Conservation (phyloP, 2,113 vertebrate species). For the Periophthalmodon schlosseri region DNA sequence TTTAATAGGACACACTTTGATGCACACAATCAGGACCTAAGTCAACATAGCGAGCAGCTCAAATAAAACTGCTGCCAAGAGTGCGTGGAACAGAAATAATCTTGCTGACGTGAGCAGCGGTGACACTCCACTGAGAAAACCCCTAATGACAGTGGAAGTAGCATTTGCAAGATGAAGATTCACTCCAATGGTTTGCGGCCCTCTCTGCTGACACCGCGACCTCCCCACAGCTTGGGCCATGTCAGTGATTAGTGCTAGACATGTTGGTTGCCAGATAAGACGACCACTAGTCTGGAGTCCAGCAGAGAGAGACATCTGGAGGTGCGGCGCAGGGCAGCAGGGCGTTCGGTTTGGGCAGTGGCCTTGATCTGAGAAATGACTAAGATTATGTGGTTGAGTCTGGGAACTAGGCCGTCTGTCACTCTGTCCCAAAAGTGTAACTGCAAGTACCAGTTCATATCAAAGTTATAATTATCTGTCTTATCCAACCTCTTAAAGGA, state of each 20-base stretch:
- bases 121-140: constrained; percentile 8
- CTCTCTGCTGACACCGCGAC: constrained; percentile 34
- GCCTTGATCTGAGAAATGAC: constrained; percentile 21
- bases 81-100: constrained; percentile 1
- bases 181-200: constrained; percentile 12
- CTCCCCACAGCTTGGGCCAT: constrained; percentile 38
- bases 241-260: constrained; percentile 51
- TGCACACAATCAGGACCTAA: constrained; percentile 10
- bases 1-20: constrained; percentile 8
- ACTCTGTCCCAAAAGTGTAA: background rate
- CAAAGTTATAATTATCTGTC: background rate
- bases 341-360: constrained; percentile 24
- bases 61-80: constrained; percentile 7
- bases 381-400: constrained; percentile 18
- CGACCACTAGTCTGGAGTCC: constrained; percentile 43
- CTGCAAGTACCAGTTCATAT: background rate
- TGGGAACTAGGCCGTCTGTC: background rate
- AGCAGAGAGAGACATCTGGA: constrained; percentile 67
- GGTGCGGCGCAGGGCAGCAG: constrained; percentile 38
- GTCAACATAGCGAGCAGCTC: constrained; percentile 9
- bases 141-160: background rate
- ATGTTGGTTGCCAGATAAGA: constrained; percentile 42
- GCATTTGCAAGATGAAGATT: constrained; percentile 25
- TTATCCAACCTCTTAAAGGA: background rate
- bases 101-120: constrained; percentile 1